These are phyloP conservation scores for Cephalopachus bancanus DNA, from an alignment of 2,797 vertebrate genomes.

Conservation along the genomic window DNA sequence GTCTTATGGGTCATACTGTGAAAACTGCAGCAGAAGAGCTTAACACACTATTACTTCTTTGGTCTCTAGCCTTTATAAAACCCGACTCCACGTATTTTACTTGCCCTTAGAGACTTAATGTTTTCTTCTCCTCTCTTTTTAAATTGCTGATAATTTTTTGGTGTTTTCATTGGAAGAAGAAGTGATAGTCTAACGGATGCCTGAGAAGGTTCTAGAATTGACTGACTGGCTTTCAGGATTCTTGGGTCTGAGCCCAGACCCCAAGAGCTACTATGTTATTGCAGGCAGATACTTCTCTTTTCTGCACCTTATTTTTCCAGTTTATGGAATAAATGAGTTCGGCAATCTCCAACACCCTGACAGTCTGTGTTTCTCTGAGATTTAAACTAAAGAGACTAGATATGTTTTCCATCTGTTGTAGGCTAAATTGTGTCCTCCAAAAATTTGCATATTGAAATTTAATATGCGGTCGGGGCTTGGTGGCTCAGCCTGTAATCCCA, in stretches of 20 bases:
- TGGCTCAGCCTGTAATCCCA: too few relatives aligned
- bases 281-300: background rate
- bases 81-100: background rate
- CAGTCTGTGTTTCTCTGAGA: background rate
- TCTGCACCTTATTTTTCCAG: background rate
- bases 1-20: background rate
- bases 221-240: background rate
- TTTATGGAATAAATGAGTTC: background rate
- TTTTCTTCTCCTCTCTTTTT: background rate
- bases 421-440: background rate
- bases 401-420: background rate
- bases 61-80: background rate
- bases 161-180: background rate
- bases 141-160: background rate
- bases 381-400: background rate
- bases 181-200: background rate
- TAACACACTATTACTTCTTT: background rate
- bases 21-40: background rate
- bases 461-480: too few relatives aligned
- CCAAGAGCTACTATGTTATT: background rate
- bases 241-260: background rate
- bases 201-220: background rate
- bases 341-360: background rate
- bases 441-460: background rate
- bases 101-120: background rate